phyloP scores from a whole-genome alignment of 2,888 invertebrate genomes.

The Mimumesa dahlbomi region DNA sequence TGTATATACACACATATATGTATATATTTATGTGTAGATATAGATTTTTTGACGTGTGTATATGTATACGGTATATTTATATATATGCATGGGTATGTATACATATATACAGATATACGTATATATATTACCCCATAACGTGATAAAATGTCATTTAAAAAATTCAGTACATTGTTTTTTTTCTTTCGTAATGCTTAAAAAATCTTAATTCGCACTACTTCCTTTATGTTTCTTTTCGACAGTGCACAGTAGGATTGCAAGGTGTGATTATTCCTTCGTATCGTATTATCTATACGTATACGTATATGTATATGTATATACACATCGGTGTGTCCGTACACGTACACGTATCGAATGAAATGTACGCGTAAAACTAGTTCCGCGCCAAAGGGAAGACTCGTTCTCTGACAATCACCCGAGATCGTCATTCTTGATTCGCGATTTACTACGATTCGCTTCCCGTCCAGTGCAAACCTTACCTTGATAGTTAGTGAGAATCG shows the following conservation, averaged over 20 bases:
- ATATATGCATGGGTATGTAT: slow-evolving; percentile 27
- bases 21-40: slow-evolving; percentile 40
- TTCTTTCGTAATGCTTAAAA: slow-evolving; percentile 65
- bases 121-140: slow-evolving; percentile 58
- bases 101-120: slow-evolving; percentile 50
- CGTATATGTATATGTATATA: slow-evolving; percentile 4
- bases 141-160: slow-evolving; percentile 67
- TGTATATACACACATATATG: slow-evolving; percentile 24
- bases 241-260: slow-evolving; percentile 61
- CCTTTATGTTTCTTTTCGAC: slow-evolving; percentile 63
- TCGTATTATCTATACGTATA: slow-evolving; percentile 6
- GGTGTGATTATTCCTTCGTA: slow-evolving; percentile 46
- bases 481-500: slow-evolving; percentile 31
- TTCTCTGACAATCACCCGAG: slow-evolving; percentile 36
- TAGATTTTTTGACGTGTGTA: background rate
- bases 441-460: slow-evolving; percentile 15
- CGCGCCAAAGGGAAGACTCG: slow-evolving; percentile 62
- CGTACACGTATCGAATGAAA: slow-evolving; percentile 5
- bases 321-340: slow-evolving; percentile 8
- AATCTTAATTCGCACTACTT: slow-evolving; percentile 62
- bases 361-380: slow-evolving; percentile 35
- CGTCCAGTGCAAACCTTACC: slow-evolving; percentile 30
- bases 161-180: slow-evolving; percentile 65
- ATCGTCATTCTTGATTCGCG: background rate
- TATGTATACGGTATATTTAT: slow-evolving; percentile 37